Evolutionary conservation across 2,888 invertebrate genomes (phyloP).

Genomic region (Neuroscelio doddi): DNA sequence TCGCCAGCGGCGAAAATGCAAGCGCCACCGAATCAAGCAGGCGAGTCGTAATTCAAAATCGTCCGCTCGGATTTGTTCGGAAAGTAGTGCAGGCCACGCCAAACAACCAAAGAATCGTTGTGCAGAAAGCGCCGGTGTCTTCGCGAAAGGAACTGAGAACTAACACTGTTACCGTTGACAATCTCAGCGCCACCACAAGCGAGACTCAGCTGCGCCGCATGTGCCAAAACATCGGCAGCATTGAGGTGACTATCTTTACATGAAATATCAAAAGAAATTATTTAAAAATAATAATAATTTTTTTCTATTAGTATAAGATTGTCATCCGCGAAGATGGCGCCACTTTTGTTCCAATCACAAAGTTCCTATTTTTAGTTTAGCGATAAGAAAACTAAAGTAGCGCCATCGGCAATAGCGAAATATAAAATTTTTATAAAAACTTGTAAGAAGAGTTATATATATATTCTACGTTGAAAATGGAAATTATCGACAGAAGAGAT

Average conservation of each 20-base stretch:
- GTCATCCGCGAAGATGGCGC: no score
- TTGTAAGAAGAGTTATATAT: no score
- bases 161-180: conserved; percentile 72
- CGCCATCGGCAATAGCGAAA: no score
- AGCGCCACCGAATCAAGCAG: neutral
- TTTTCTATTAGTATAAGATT: no score
- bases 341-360: no score
- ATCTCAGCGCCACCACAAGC: conserved; percentile 73
- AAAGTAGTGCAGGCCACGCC: conserved; percentile 62
- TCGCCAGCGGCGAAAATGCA: conserved; percentile 13
- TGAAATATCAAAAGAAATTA: conserved; percentile 29
- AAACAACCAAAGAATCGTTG: conserved; percentile 55
- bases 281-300: no score
- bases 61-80: conserved; percentile 27
- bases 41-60: conserved; percentile 1
- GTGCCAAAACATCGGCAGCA: conserved; percentile 73
- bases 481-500: no score
- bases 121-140: conserved; percentile 49
- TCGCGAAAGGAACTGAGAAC: conserved; percentile 60
- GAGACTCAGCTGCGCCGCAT: conserved; percentile 72
- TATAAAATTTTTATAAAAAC: no score
- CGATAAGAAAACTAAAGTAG: no score
- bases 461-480: no score
- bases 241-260: conserved; percentile 72
- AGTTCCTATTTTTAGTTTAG: neutral